Conservation (phyloP, 2,888 invertebrate species). For the Boloria selene region DNA sequence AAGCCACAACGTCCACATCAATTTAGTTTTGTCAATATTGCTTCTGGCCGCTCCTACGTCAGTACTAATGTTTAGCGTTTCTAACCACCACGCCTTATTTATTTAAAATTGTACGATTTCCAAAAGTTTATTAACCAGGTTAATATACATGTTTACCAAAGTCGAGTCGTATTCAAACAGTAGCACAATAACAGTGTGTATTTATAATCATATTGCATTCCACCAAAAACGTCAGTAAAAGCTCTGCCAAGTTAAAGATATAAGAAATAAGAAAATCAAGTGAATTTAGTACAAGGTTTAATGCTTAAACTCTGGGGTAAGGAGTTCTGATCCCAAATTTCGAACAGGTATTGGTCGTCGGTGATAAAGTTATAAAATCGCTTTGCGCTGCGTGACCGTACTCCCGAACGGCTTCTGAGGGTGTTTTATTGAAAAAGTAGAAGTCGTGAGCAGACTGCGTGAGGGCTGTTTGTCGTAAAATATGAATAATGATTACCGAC, state of each 20-base stretch:
- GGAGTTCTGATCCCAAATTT: conserved; percentile 41
- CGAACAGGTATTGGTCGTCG: conserved; percentile 61
- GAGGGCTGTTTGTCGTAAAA: conserved; percentile 64
- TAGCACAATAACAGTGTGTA: too few relatives aligned
- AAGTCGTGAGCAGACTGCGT: conserved; percentile 74
- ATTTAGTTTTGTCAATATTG: conserved; percentile 43
- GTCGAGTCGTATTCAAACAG: too few relatives aligned
- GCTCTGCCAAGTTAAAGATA: conserved; percentile 1
- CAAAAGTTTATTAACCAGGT: background rate
- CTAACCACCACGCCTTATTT: conserved; percentile 28
- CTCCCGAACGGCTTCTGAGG: conserved; percentile 65
- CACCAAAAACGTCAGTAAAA: background rate
- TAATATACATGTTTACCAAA: background rate
- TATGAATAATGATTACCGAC: conserved; percentile 67
- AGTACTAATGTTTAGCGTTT: conserved; percentile 17
- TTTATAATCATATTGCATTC: too few relatives aligned
- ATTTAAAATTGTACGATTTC: conserved; percentile 19
- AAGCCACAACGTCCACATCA: conserved; percentile 40
- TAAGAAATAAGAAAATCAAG: conserved; percentile 18
- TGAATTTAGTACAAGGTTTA: conserved; percentile 33
- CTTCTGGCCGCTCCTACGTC: conserved; percentile 29
- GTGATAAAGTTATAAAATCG: conserved; percentile 81
- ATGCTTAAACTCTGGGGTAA: conserved; percentile 46
- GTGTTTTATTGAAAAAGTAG: conserved; percentile 81
- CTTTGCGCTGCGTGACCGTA: conserved; percentile 74